Conservation (phyloP, 2,113 vertebrate genomes). For the Prionailurus viverrinus region DNA sequence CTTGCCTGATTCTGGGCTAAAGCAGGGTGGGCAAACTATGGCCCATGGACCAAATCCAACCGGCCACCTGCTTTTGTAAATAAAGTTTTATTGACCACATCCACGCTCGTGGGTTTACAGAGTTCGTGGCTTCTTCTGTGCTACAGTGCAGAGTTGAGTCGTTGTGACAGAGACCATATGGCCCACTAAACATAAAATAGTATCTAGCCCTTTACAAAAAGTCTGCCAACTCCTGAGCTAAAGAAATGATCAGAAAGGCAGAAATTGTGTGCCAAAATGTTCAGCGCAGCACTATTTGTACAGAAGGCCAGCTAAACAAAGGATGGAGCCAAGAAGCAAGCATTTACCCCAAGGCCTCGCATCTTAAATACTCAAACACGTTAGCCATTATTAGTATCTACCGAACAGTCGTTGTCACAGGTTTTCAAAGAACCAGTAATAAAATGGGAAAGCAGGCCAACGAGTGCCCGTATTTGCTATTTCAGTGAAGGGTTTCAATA, state of each 20-base stretch:
- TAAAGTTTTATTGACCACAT: background rate
- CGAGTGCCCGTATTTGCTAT: background rate
- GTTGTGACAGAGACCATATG: background rate
- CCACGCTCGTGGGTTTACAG: background rate
- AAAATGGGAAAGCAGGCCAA: background rate
- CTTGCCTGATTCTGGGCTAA: background rate
- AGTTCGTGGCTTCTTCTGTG: background rate
- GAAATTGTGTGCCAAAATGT: background rate
- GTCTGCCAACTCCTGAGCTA: background rate
- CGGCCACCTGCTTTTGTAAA: slow-evolving; percentile 1
- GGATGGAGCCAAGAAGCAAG: background rate
- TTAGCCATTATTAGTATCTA: background rate
- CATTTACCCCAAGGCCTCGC: background rate
- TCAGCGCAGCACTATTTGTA: background rate
- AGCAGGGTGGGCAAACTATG: background rate
- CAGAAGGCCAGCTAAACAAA: background rate
- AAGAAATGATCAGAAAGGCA: slow-evolving; percentile 14
- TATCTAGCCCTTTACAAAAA: background rate
- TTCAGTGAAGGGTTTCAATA: background rate
- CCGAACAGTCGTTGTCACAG: background rate
- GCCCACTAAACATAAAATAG: slow-evolving; percentile 1
- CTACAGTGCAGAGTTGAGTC: background rate
- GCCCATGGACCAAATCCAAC: background rate
- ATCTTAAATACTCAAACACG: background rate
- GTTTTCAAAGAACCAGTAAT: background rate